Conservation (phyloP, 2,888 invertebrate genomes). For the Rosalia funebris region DNA sequence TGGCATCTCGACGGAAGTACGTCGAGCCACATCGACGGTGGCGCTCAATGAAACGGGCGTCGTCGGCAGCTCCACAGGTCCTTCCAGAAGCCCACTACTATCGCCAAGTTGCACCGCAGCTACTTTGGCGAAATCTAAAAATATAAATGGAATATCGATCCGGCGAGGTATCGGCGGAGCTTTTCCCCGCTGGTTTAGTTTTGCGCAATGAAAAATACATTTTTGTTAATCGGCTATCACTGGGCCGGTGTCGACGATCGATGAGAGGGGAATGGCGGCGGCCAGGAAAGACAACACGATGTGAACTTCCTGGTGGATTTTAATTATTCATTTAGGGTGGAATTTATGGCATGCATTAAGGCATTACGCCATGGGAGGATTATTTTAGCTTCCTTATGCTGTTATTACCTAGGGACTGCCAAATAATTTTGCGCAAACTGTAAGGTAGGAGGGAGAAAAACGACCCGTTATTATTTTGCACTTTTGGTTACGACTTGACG, state of each 20-base stretch:
- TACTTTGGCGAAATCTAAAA: background rate
- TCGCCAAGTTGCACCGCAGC: background rate
- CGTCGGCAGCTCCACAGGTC: background rate
- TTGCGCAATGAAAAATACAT: conserved; percentile 26
- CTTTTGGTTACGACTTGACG: too few relatives aligned
- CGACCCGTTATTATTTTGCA: too few relatives aligned
- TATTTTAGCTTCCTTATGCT: too few relatives aligned
- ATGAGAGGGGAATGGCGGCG: background rate
- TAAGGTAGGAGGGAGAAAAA: too few relatives aligned
- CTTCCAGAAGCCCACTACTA: background rate
- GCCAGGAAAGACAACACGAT: background rate
- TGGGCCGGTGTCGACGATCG: background rate
- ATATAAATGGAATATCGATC: background rate
- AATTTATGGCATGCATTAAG: too few relatives aligned
- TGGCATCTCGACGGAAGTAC: background rate
- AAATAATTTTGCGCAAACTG: too few relatives aligned
- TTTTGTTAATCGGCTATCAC: background rate
- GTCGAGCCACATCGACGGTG: background rate
- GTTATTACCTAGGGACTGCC: too few relatives aligned
- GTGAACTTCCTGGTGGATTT: too few relatives aligned
- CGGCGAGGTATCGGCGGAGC: background rate
- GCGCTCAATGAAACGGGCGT: background rate
- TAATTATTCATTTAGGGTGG: too few relatives aligned
- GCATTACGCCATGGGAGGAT: too few relatives aligned
- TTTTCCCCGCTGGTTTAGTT: conserved; percentile 13